These are phyloP conservation scores for Stegana nigrithorax DNA, from an alignment of 2,888 invertebrate genomes.

Conservation along the genomic window DNA sequence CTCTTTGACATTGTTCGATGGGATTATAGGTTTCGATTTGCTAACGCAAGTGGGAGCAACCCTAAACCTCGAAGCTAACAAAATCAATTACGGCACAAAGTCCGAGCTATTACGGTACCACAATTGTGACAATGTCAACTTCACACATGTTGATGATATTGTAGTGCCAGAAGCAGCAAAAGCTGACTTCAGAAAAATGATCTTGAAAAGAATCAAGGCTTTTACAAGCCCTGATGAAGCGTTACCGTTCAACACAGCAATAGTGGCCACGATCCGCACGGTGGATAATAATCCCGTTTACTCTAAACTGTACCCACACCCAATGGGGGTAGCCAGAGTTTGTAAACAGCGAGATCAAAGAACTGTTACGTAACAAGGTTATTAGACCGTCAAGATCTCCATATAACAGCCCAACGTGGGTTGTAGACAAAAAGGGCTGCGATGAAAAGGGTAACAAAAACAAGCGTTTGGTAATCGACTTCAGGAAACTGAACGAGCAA, in stretches of 20 bases:
- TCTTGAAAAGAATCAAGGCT: constrained; percentile 5
- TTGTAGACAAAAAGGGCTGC: constrained; percentile 12
- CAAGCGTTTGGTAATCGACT: constrained; percentile 19
- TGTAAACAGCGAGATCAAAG: constrained; percentile 10
- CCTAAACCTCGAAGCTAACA: neutral
- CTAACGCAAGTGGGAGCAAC: constrained; percentile 14
- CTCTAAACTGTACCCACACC: constrained; percentile 7
- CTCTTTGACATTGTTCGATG: too few species aligned
- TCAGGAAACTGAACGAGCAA: constrained; percentile 17
- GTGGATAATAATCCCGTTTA: neutral
- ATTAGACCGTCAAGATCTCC: constrained; percentile 8
- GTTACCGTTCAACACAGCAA: constrained; percentile 16
- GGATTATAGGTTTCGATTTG: constrained; percentile 25
- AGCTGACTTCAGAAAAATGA: neutral
- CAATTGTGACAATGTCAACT: neutral
- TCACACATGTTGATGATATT: too few species aligned
- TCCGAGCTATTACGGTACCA: neutral
- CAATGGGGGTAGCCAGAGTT: neutral
- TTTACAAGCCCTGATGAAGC: constrained; percentile 18
- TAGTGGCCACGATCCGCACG: constrained; percentile 17
- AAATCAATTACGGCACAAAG: constrained; percentile 5
- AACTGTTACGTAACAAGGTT: neutral
- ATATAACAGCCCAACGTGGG: constrained; percentile 1
- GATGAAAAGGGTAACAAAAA: constrained; percentile 13
- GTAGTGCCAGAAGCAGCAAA: too few species aligned